Evolutionary conservation across 2,113 vertebrate species (phyloP).

Genomic region (Amazona guildingii): DNA sequence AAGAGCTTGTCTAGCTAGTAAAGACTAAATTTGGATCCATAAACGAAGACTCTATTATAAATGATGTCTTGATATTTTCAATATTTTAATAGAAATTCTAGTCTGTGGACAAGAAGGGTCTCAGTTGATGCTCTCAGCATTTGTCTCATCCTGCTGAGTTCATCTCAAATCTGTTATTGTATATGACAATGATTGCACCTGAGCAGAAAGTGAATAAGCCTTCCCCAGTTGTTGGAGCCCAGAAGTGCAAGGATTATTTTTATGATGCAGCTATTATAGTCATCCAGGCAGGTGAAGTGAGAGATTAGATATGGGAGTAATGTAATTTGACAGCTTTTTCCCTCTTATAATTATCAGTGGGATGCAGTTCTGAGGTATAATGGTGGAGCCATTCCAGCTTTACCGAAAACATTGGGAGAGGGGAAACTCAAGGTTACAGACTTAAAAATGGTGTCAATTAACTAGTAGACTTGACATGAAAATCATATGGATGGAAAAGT

Average conservation of each 20-base stretch:
- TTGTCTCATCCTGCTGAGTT: neutral
- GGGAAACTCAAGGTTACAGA: slow-evolving; percentile 11
- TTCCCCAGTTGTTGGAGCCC: neutral
- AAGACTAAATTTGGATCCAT: neutral
- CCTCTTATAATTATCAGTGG: slow-evolving; percentile 4
- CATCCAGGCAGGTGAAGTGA: slow-evolving; percentile 41
- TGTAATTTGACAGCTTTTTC: slow-evolving; percentile 54
- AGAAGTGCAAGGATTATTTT: slow-evolving; percentile 18
- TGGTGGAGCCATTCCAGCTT: neutral
- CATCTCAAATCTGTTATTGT: slow-evolving; percentile 20
- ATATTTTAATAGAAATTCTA: neutral
- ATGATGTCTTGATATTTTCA: neutral
- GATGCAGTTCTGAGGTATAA: neutral
- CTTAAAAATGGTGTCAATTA: slow-evolving; percentile 60
- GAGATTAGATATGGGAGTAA: neutral
- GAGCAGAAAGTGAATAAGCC: slow-evolving; percentile 35
- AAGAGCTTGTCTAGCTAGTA: neutral
- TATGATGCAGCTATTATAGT: slow-evolving; percentile 35
- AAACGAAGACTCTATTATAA: neutral
- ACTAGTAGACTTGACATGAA: slow-evolving; percentile 44
- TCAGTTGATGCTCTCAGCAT: neutral
- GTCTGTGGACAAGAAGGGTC: neutral
- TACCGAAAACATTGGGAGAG: neutral
- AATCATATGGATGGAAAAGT: neutral
- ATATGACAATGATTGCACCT: slow-evolving; percentile 25